Percentiles rank a stretch among this genome's conserved stretches.
Evolutionary conservation across 2,888 invertebrate genomes (phyloP).

Genomic region (Galeruca laticollis): DNA sequence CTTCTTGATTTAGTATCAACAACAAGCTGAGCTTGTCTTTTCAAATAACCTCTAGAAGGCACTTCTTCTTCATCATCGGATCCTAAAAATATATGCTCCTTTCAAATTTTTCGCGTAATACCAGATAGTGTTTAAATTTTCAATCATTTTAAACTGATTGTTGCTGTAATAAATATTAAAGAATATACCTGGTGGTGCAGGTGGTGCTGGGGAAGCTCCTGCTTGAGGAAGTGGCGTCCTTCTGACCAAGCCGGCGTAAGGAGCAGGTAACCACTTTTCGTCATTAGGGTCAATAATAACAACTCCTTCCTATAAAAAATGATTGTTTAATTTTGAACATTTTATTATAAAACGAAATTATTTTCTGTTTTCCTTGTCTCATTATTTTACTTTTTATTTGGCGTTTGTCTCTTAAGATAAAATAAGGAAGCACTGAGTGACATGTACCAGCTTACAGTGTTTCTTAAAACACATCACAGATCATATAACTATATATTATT

Average conservation of each 20-base stretch:
- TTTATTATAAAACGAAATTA: neutral
- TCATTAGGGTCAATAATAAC: conserved; percentile 52
- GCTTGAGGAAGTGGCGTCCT: conserved; percentile 62
- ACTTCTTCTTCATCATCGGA: conserved; percentile 89
- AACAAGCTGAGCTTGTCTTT: conserved; percentile 85
- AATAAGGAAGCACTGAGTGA: no score
- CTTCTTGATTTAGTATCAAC: conserved; percentile 85
- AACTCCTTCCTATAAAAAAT: conserved; percentile 38
- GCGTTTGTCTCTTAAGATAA: no score
- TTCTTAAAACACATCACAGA: no score
- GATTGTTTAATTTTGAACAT: neutral
- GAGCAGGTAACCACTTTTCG: conserved; percentile 62
- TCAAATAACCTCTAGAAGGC: conserved; percentile 82
- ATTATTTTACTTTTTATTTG: neutral
- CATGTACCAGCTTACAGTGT: no score
- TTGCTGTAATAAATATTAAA: neutral
- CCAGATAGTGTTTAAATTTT: no score
- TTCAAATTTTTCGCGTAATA: no score
- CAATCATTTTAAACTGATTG: no score
- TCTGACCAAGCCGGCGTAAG: conserved; percentile 62
- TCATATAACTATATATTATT: no score
- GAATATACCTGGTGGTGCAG: conserved; percentile 51
- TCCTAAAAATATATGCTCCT: conserved; percentile 59
- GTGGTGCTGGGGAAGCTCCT: conserved; percentile 59
- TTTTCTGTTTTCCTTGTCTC: no score